Base-by-base conservation (phyloP, 2,888 invertebrate species). In the Lepidochrysops patricia region DNA sequence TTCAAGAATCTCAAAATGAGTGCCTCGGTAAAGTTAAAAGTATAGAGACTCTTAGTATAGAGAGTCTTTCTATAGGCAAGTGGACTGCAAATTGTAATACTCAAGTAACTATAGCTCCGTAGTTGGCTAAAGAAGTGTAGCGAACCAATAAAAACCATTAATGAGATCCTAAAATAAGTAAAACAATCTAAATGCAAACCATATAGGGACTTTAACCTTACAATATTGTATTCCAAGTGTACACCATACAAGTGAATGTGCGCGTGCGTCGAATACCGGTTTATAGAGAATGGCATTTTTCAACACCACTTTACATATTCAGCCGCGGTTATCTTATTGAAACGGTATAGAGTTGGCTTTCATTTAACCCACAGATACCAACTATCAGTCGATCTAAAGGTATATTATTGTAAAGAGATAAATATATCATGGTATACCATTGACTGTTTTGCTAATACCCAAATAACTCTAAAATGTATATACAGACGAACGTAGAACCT, bases 121-220 rank as follows among this genome's bases (percentile, higher is more conserved):
- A 34, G 2, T n/a, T 32, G 25, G 15, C 23, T 56, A 9, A 25
- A 57, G 34, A 25, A 57, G 13, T n/a, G 34, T 34, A 57, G n/a
- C 35, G 4, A 43, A 43, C 23, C 19, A 32, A 19, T 54, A 32
- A 54, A 29, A 29, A 35, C 35, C 43, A 52, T 35, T 50, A 34
- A 50, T 32, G 32, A 27, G 66, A 71, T 73, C 71, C 72, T 74
- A 77, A 81, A 80, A 81, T 76, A 80, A 78, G 73, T 72, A 74
- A 78, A 78, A 74, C 76, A 75, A 79, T 83, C 77, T 76, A 73
- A 80, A 80, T 79, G 75, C 80, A 72, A 68, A 68, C 80, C 79
- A 72, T 82, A 80, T 69, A 76, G 68, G 76, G 79, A 69, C 75
- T 73, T 75, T 73, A 72, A 74, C 76, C 72, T 73, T 72, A 67